Conservation (phyloP, 2,888 invertebrate species). For the Poecilobothrus nobilitatus region DNA sequence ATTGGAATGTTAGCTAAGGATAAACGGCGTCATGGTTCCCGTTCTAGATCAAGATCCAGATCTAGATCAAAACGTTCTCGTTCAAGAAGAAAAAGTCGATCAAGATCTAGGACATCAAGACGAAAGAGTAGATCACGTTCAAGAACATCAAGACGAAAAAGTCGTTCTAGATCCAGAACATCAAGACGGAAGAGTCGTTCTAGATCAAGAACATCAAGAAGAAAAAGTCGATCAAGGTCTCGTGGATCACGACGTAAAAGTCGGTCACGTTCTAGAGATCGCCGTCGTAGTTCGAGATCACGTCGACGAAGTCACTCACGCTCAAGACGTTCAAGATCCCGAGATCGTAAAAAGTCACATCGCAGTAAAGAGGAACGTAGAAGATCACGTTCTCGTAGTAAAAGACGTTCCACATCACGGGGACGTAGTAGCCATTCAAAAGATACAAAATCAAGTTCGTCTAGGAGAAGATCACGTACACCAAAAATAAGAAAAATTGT, state of each 20-base stretch:
- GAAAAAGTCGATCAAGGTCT: constrained; percentile 37
- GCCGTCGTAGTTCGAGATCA: constrained; percentile 34
- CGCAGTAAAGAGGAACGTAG: constrained; percentile 46
- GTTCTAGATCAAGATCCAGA: constrained; percentile 51
- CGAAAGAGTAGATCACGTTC: constrained; percentile 54
- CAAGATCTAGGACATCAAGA: constrained; percentile 60
- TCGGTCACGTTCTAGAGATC: constrained; percentile 38
- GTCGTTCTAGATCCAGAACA: constrained; percentile 54
- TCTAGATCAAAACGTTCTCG: constrained; percentile 53
- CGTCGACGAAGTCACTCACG: constrained; percentile 34
- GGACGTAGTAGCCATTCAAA: constrained; percentile 37
- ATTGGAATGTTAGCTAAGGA: constrained; percentile 81
- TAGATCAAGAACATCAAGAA: constrained; percentile 54
- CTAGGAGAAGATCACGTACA: constrained; percentile 38
- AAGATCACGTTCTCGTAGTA: constrained; percentile 40
- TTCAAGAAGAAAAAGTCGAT: constrained; percentile 39
- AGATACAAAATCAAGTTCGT: constrained; percentile 34
- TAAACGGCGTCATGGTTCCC: constrained; percentile 53
- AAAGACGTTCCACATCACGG: constrained; percentile 43
- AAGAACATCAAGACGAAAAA: constrained; percentile 24
- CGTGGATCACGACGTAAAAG: constrained; percentile 47
- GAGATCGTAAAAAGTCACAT: constrained; percentile 53
- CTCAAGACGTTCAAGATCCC: constrained; percentile 45
- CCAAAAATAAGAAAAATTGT: constrained; percentile 30
- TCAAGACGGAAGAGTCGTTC: constrained; percentile 44